Conservation (phyloP, 1,140 invertebrate species). For the Drosophila erecta region DNA sequence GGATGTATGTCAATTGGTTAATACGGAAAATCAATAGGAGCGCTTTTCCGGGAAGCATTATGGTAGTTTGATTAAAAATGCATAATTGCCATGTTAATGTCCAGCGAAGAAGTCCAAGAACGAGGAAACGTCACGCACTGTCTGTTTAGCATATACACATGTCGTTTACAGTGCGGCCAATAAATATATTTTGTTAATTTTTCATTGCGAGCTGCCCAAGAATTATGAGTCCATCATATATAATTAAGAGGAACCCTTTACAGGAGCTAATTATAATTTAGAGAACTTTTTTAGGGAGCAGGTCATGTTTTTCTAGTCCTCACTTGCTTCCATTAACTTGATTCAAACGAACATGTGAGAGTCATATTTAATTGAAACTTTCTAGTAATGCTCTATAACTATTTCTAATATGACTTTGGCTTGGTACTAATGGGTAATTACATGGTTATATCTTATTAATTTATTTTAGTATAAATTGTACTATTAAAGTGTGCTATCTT, state of each 20-base stretch:
- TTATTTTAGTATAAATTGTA: too few species aligned
- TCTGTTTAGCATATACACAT: constrained; percentile 44
- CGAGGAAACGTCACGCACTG: constrained; percentile 52
- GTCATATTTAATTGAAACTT: too few species aligned
- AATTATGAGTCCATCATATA: not conserved
- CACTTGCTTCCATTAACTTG: too few species aligned
- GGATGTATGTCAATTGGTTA: constrained; percentile 60
- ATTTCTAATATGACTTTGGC: too few species aligned
- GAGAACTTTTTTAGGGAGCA: too few species aligned
- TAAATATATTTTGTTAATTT: not conserved
- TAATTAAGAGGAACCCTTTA: constrained; percentile 9
- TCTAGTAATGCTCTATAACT: too few species aligned
- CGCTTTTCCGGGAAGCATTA: constrained; percentile 61
- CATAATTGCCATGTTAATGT: constrained; percentile 61
- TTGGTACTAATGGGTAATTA: too few species aligned
- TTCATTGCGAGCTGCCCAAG: not conserved
- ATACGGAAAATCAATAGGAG: constrained; percentile 66
- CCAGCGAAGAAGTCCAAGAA: not conserved
- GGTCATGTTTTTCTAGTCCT: too few species aligned
- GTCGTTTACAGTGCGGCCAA: not conserved
- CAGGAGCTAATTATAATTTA: too few species aligned
- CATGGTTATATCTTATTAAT: too few species aligned
- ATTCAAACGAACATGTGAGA: too few species aligned
- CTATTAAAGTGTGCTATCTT: too few species aligned
- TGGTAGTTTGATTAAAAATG: constrained; percentile 63